Evolutionary conservation across 2,113 vertebrate species (phyloP), one percentile per base, ranked within the genome.

Genomic region (Maccullochella peelii): DNA sequence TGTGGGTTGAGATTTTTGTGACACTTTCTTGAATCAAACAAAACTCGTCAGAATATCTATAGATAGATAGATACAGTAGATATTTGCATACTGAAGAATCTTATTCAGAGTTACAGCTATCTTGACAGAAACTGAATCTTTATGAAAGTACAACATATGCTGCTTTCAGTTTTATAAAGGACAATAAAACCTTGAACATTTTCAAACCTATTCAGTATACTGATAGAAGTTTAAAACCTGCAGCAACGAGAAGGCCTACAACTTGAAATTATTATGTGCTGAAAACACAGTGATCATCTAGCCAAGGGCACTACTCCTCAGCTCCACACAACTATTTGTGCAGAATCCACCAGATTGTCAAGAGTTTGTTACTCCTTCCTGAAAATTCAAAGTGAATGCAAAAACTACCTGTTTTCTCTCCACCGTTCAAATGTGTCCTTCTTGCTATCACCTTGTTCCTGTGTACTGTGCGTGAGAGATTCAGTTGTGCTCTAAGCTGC

Each of bases 311-410:
- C n/a, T 16, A 12, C 1, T 55, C n/a, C 5, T 68, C 74, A 12
- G 9, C 25, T 30, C 23, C 47, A 21, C 16, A 15, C 63, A 57
- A 23, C 18, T 21, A 47, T 77, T 69, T 77, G 36, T 38, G 67
- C 10, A 0, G 0, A 86, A 82, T 82, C 14, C 1, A 71, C 49
- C 14, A 0, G 3, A 11, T 66, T 79, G 40, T 83, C 42, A 73
- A 25, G 2, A 55, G 1, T 78, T 73, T 57, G 3, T 47, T 0
- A 9, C 20, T 80, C 12, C 23, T 38, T 55, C 36, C n/a, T 71
- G 16, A 40, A 85, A 77, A 81, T n/a, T 2, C 23, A 58, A 77
- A 80, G 42, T 44, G n/a, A 77, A 71, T 30, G 6, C 30, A 54
- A 21, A 58, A 42, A 14, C 25, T 2, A 4, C 36, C 65, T 47